Conservation (phyloP, 2,797 vertebrate genomes). For the Hylomyscus alleni region DNA sequence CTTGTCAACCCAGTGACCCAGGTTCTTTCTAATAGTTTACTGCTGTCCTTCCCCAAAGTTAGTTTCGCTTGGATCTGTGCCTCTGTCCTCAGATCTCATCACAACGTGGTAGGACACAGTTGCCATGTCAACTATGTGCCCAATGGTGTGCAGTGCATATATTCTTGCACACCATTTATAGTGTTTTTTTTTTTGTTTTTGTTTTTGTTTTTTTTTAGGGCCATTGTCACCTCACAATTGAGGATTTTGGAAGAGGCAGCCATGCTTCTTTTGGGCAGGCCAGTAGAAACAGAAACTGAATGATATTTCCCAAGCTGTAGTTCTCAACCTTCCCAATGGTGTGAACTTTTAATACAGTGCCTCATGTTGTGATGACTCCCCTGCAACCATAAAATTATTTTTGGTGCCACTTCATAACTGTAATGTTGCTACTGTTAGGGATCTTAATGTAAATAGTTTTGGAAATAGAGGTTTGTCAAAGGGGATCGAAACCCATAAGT, state of each 20-base stretch:
- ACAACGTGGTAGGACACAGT: neutral
- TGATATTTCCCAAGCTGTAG: neutral
- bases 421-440: no score
- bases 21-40: neutral
- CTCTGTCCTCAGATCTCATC: neutral
- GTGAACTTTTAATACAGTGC: no score
- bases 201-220: neutral
- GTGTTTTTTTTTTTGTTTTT: no score
- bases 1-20: neutral
- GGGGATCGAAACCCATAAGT: no score
- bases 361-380: no score
- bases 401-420: no score
- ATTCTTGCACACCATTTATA: neutral
- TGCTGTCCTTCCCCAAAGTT: neutral
- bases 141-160: fast-evolving
- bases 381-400: no score
- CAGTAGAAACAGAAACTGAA: neutral
- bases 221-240: neutral
- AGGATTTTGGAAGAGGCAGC: neutral
- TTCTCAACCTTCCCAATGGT: no score
- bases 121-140: neutral
- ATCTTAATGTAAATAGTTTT: no score
- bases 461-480: no score
- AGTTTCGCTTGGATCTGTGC: neutral
- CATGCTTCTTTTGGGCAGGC: neutral